Evolutionary conservation across 2,888 invertebrate species (phyloP), one percentile per base, ranked within the genome.

Genomic region (Nemurella pictetii): DNA sequence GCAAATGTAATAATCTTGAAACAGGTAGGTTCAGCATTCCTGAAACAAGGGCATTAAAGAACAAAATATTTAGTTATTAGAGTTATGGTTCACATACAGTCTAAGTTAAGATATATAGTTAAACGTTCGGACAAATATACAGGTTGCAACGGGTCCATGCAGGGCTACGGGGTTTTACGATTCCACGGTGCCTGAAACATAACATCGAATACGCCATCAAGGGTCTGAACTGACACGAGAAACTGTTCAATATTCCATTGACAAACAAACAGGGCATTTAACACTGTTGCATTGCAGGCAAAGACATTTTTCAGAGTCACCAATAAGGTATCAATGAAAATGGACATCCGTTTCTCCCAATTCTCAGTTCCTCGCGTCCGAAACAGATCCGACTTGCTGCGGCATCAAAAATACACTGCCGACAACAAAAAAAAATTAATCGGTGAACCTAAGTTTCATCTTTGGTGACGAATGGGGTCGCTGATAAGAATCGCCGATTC

Each of bases 381-480:
- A 7, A 55, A 12, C 55, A 55, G 55, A 55, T 2, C 55, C 20
- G 20, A 12, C 55, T 55, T 20, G 55, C 55, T 20, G 12, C 1
- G 55, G 55, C 55, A 55, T 55, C 75, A 75, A 84, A 81, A 84
- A 35, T 85, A 85, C 36, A 82, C 28, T 82, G 83, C 83, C 83
- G 73, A 85, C 74, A 81, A 85, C 78, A 55, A 77, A 77, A 20
- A 30, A n/a, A 29, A 82, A n/a, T 20, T 27, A 82, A 82, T 82
- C 20, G 9, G 32, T 90, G 88, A 91, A 97, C 97, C 97, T 97
- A 91, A 97, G 93, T 92, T 97, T 97, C 95, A 97, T 95, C 92
- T 97, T 97, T 87, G 97, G 97, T 89, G 96, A 97, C 88, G 95
- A 95, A 88, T 96, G 96, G 87, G 95, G 94, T 88, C 93, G 92